These are phyloP conservation scores for Bolinopsis microptera DNA, from an alignment of 37 sponge, comb jelly and placozoan species.

Conservation along the genomic window DNA sequence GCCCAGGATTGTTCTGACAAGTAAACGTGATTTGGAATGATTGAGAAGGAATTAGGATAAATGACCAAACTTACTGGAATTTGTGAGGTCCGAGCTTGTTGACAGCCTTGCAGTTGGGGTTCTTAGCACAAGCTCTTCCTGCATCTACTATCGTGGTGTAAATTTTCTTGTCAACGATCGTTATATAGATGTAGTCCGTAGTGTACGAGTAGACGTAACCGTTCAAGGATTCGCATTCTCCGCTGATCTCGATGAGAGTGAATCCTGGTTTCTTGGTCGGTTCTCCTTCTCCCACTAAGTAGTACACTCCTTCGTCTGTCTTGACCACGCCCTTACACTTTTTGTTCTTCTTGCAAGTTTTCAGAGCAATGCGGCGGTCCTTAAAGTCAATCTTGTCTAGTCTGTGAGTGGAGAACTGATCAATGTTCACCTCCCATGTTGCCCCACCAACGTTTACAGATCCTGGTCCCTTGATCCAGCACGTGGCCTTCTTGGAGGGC, in stretches of 20 bases:
- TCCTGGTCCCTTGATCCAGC: neutral
- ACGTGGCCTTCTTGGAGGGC: neutral
- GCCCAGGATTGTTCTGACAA: no score
- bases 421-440: neutral
- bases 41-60: no score
- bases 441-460: neutral
- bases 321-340: neutral
- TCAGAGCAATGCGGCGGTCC: neutral
- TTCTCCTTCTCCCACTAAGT: neutral
- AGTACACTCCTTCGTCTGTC: neutral
- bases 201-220: neutral
- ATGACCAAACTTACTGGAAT: conserved; percentile 48
- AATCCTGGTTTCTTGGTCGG: neutral
- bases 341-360: neutral
- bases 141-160: neutral
- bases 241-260: neutral
- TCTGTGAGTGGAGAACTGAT: neutral
- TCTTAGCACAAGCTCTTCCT: conserved; percentile 22
- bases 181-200: neutral
- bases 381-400: neutral
- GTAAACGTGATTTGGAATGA: no score
- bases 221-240: neutral
- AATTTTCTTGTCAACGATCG: neutral
- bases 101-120: neutral
- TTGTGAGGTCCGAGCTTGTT: neutral